Conservation (phyloP, 2,113 vertebrate species). For the Ctenomys sociabilis region DNA sequence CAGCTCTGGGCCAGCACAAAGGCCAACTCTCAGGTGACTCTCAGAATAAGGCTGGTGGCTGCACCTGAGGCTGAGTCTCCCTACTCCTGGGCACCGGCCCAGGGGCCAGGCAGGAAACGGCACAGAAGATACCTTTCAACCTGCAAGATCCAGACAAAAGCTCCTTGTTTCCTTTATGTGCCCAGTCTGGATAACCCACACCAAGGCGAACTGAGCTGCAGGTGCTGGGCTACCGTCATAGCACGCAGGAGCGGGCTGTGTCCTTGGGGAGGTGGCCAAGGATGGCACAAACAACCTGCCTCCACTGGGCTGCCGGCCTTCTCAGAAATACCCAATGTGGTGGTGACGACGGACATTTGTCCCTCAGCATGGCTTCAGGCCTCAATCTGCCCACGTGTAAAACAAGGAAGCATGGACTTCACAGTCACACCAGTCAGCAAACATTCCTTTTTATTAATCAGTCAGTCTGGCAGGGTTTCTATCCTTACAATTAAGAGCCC, state of each 20-base stretch:
- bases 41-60: neutral
- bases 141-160: neutral
- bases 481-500: neutral
- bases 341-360: neutral
- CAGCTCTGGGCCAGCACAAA: accelerated
- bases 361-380: neutral
- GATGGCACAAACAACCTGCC: accelerated
- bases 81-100: accelerated
- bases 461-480: neutral
- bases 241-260: accelerated
- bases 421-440: neutral
- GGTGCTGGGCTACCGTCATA: accelerated
- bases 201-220: neutral
- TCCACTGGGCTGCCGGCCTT: accelerated
- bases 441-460: constrained; percentile 39
- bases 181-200: neutral
- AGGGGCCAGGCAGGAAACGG: neutral
- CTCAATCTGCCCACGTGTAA: neutral
- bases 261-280: neutral
- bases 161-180: neutral
- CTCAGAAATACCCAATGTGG: neutral
- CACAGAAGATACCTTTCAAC: neutral
- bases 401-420: neutral
- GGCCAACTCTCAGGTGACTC: neutral
- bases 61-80: neutral